Conservation (phyloP, 1,140 invertebrate species). For the Argopecten irradians region DNA sequence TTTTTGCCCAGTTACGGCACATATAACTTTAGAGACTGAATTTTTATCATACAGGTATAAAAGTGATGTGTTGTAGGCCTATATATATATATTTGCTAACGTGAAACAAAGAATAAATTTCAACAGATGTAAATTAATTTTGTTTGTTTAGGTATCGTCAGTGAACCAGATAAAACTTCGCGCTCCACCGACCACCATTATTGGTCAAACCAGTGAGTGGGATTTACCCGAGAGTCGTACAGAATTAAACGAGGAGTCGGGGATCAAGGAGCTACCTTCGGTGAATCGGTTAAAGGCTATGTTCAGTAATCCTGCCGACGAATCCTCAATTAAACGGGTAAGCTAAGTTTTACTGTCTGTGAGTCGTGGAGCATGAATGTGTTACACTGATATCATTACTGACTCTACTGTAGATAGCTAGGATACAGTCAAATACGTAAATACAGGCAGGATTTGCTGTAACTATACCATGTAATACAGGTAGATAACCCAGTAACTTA, state of each 20-base stretch:
- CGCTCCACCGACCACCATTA: conserved; percentile 52
- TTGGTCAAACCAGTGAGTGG: conserved; percentile 59
- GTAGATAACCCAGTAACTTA: too few relatives aligned
- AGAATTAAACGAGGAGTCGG: conserved; percentile 67
- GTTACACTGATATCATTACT: neutral
- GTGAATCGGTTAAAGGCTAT: conserved; percentile 67
- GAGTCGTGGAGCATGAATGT: neutral
- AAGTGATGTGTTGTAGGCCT: too few relatives aligned
- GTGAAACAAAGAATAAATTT: too few relatives aligned
- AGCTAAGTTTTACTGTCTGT: conserved; percentile 40
- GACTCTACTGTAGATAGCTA: neutral
- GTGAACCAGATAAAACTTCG: neutral
- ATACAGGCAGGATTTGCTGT: too few relatives aligned
- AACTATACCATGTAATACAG: too few relatives aligned
- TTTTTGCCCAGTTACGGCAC: too few relatives aligned
- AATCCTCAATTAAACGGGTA: conserved; percentile 63
- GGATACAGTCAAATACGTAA: neutral
- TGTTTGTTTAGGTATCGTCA: too few relatives aligned
- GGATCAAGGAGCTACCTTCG: conserved; percentile 66
- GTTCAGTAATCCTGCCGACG: conserved; percentile 58
- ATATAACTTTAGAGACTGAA: too few relatives aligned
- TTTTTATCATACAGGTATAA: too few relatives aligned
- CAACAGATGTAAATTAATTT: too few relatives aligned
- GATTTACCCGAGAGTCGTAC: conserved; percentile 69
- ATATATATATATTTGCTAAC: too few relatives aligned